Conservation (phyloP, 1,140 invertebrate genomes). For the Aphis craccivora region DNA sequence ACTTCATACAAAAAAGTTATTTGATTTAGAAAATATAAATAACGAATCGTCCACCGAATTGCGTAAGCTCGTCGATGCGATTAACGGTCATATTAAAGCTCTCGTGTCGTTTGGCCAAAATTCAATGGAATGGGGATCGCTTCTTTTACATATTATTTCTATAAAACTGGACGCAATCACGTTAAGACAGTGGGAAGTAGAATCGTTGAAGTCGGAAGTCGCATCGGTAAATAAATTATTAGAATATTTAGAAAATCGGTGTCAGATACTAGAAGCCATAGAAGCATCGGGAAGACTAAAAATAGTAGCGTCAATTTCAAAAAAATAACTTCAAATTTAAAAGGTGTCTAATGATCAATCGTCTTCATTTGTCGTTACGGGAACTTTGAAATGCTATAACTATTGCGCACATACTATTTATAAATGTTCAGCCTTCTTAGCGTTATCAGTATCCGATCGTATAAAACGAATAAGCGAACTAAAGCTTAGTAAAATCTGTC, state of each 20-base stretch:
- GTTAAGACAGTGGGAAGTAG: neutral
- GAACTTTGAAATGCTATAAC: slow-evolving; percentile 8
- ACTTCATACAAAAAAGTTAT: neutral
- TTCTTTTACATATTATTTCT: slow-evolving; percentile 2
- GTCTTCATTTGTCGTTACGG: neutral
- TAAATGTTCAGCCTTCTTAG: neutral
- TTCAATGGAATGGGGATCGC: neutral
- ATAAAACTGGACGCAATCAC: neutral
- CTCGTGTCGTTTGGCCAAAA: neutral
- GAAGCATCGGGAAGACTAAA: neutral
- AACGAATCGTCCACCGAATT: neutral
- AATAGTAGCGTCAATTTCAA: neutral
- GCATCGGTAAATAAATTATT: neutral
- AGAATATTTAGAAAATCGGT: slow-evolving; percentile 23
- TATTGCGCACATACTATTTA: neutral
- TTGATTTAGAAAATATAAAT: neutral
- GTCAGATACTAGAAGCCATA: slow-evolving; percentile 25
- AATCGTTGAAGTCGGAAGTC: neutral
- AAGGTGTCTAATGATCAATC: neutral
- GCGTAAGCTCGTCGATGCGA: neutral
- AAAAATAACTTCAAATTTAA: neutral
- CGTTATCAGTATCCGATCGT: neutral
- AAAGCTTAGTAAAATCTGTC: neutral
- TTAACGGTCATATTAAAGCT: slow-evolving; percentile 31
- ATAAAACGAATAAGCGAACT: neutral